Evolutionary conservation across 2,113 vertebrate species (phyloP), one percentile per base, ranked within the genome.

Genomic region (Notothenia rossii): DNA sequence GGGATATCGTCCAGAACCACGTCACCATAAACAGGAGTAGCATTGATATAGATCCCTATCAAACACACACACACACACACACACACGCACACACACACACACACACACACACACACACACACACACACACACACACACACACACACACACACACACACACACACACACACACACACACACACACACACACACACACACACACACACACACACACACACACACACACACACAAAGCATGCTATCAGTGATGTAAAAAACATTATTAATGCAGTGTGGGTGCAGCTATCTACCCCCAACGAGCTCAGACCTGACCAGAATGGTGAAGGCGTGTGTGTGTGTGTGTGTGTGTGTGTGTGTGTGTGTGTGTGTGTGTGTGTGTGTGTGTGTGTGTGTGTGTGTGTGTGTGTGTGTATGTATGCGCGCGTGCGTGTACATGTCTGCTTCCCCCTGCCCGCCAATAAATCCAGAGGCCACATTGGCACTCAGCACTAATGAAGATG

Each of bases 401-500:
- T 71, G 64, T 43, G 45, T 69, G 22, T 48, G 49, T 74, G 36
- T 29, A 5, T 45, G 48, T 18, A n/a, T 18, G 14, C 48, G 18
- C 22, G 53, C 49, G 25, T 25, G 33, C 53, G 22, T 65, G 61
- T 82, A 5, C n/a, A 45, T 78, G 77, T 81, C 43, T 85, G 68
- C 50, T 61, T 82, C 53, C 49, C 36, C 75, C 75, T 64, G 73
- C 45, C 51, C 75, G 63, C 78, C 82, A 82, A 84, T 85, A 79
- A 84, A 88, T 88, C 63, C 58, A 73, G 79, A 82, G 75, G 58
- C 86, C 86, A 79, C 72, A 74, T 22, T 77, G 72, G 86, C 76
- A 88, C 83, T 85, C 76, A 83, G 72, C 86, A 70, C 83, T 85
- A 88, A 88, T 88, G 83, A 88, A 85, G 79, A 87, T 79, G 50